Base-by-base conservation (phyloP, 2,888 invertebrate genomes). In the Mimumesa dahlbomi region DNA sequence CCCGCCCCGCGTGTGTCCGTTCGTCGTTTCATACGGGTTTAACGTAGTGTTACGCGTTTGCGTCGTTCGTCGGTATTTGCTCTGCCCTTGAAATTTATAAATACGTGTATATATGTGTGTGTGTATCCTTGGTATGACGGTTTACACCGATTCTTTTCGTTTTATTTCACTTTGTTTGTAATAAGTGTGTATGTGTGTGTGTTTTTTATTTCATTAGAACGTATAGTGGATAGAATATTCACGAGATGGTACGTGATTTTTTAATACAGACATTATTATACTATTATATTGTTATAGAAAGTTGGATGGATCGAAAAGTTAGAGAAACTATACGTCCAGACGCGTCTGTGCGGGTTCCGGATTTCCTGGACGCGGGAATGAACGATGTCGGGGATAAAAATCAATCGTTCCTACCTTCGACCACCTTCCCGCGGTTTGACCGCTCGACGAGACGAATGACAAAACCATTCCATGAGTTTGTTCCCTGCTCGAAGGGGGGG, bases 1-100 rank as follows among this genome's bases (percentile, higher is more conserved):
- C 34, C 18, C 22, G 29, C 36, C 21, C 14, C 36, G 9, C 48
- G n/a, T 42, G 40, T 49, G 16, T 42, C 21, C 16, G n/a, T 7
- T 5, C 38, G n/a, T n/a, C 34, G 22, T 53, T 53, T 53, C 25
- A 22, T 25, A 25, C 29, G 53, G 53, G n/a, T 52, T 52, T 52
- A 52, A 52, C 52, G 38, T 21, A 13, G 18, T 21, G 38, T 48
- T 38, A 38, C 14, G n/a, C 52, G 40, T 34, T 14, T 49, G 16
- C 49, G 19, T 49, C 49, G 11, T 31, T 16, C 34, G 9, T 34
- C 34, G 18, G 18, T 49, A 49, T 49, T 49, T 49, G 36, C 34
- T 29, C n/a, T 49, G 19, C 36, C 34, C 49, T 49, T 49, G 36
- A 49, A 49, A 34, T 31, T n/a, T 18, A 40, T 16, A 4, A 2